Evolutionary conservation across 2,888 invertebrate genomes (phyloP).

Genomic region (Argyresthia goedartella): DNA sequence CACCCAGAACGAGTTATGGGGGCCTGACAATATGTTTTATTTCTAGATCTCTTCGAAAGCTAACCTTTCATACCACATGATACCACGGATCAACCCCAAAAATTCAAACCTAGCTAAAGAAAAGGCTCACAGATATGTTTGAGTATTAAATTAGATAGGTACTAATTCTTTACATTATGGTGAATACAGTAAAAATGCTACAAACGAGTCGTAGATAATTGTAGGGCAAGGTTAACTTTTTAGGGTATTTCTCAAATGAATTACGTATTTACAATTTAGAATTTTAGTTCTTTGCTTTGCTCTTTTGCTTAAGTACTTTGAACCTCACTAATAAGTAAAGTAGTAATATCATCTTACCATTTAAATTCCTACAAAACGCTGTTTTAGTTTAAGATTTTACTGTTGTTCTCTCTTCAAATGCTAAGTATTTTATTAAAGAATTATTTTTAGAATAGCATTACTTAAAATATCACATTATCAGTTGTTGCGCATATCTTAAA

Average conservation of each 20-base stretch:
- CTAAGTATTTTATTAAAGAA: neutral
- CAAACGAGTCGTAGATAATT: too few relatives aligned
- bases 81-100: neutral
- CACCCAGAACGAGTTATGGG: too few relatives aligned
- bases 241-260: too few relatives aligned
- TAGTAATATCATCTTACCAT: neutral
- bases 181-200: neutral
- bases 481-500: slow-evolving; percentile 33
- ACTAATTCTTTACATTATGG: neutral
- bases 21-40: too few relatives aligned
- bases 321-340: neutral
- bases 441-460: slow-evolving; percentile 25
- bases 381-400: neutral
- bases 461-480: slow-evolving; percentile 54
- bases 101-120: neutral
- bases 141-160: neutral
- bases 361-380: neutral
- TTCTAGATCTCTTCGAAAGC: too few relatives aligned
- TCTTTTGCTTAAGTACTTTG: neutral
- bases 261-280: too few relatives aligned
- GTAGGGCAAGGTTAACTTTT: too few relatives aligned
- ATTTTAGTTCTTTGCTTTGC: too few relatives aligned
- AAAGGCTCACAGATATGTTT: neutral
- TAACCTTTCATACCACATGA: too few relatives aligned
- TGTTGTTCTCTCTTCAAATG: neutral